Conservation (phyloP, 2,888 invertebrate species). For the Mesochorus sp. region DNA sequence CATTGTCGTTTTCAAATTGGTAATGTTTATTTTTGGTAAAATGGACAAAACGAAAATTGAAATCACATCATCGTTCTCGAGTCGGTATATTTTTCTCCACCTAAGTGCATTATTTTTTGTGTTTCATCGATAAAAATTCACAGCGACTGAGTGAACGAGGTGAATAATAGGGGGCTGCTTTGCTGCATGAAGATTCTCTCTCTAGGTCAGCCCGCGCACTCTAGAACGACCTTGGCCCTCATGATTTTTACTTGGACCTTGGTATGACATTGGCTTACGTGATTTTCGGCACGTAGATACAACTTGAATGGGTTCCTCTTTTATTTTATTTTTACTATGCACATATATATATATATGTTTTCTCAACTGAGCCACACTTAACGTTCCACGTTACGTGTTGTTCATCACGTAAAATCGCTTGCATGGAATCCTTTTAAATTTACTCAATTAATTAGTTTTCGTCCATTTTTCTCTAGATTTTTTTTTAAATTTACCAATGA, state of each 20-base stretch:
- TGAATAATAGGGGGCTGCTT: slow-evolving; percentile 40
- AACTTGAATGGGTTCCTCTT: neutral
- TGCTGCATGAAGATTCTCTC: too few species aligned
- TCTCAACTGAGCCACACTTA: neutral
- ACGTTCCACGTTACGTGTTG: too few species aligned
- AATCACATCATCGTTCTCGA: too few species aligned
- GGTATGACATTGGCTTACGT: slow-evolving; percentile 50
- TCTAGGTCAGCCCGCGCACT: slow-evolving; percentile 47
- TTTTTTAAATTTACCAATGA: too few species aligned
- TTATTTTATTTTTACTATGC: neutral
- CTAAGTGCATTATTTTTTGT: neutral
- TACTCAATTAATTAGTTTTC: too few species aligned
- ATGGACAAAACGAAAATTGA: too few species aligned
- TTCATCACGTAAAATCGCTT: too few species aligned
- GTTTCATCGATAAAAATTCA: neutral
- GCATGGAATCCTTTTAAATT: too few species aligned
- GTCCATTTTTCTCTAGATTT: too few species aligned
- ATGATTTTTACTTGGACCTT: slow-evolving; percentile 53
- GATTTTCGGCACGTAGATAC: slow-evolving; percentile 38
- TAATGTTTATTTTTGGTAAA: too few species aligned
- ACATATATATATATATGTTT: neutral
- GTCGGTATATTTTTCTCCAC: too few species aligned
- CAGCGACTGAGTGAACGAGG: neutral
- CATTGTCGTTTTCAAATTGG: too few species aligned
- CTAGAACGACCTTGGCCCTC: slow-evolving; percentile 66